Percentiles rank a stretch among this genome's conserved stretches.
Evolutionary conservation across 2,113 vertebrate species (phyloP).

Genomic region (Indicator maculatus): DNA sequence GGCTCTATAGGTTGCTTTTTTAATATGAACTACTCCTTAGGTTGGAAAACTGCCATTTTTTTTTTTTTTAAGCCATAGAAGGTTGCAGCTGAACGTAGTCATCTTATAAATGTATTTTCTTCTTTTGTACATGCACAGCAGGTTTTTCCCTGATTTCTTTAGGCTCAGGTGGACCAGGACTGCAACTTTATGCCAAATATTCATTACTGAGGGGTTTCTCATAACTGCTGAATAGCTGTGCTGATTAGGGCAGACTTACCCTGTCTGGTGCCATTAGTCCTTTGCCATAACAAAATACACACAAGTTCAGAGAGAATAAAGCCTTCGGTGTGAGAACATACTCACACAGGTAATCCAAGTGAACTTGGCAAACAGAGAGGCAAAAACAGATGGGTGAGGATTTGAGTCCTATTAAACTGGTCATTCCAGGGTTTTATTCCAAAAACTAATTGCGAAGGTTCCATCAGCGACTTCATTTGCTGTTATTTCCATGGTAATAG

Average conservation of each 20-base stretch:
- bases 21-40: background rate
- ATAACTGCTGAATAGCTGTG: constrained; percentile 35
- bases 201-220: constrained; percentile 7
- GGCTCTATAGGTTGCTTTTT: background rate
- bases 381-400: background rate
- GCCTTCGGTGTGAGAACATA: background rate
- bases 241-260: constrained; percentile 40
- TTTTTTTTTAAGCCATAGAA: background rate
- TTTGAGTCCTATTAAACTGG: constrained; percentile 3
- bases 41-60: constrained; percentile 27
- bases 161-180: constrained; percentile 41
- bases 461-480: background rate
- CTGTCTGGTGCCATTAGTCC: constrained; percentile 34
- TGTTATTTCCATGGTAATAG: background rate
- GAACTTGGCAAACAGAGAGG: background rate
- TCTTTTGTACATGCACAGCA: background rate
- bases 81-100: background rate
- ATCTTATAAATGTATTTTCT: constrained; percentile 42
- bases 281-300: constrained; percentile 31
- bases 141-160: constrained; percentile 8
- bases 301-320: background rate
- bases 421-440: background rate
- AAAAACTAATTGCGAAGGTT: constrained; percentile 37
- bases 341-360: constrained; percentile 32
- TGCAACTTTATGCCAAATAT: constrained; percentile 36